Evolutionary conservation across 2,113 vertebrate genomes (phyloP).

Genomic region (Rhadina sibilatrix): DNA sequence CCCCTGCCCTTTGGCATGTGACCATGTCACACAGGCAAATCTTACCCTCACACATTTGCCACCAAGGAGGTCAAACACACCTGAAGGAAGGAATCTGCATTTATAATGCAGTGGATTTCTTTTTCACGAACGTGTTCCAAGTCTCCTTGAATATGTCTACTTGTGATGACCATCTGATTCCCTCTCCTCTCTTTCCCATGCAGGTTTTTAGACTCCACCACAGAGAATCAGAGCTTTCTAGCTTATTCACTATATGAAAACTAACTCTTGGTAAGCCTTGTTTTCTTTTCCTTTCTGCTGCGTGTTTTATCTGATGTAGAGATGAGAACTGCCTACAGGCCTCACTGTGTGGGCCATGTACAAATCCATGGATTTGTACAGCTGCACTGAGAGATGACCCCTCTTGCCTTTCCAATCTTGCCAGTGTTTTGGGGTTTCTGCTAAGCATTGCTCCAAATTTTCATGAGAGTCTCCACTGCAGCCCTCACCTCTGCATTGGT

Average conservation of each 20-base stretch:
- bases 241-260: background rate
- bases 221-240: background rate
- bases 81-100: background rate
- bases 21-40: background rate
- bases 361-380: background rate
- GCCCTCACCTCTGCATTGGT: background rate
- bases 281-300: background rate
- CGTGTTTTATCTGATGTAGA: background rate
- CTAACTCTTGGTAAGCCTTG: background rate
- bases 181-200: background rate
- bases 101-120: background rate
- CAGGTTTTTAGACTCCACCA: background rate
- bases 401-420: background rate
- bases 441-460: background rate
- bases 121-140: background rate
- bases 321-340: background rate
- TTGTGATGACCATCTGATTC: background rate
- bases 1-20: background rate
- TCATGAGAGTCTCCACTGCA: background rate
- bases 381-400: background rate
- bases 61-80: accelerated
- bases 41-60: background rate
- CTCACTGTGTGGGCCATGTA: too few species aligned
- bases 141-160: background rate
- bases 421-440: background rate